Evolutionary conservation across 2,113 vertebrate species (phyloP), one percentile per base, ranked within the genome.

Genomic region (Micronycteris hirsuta): DNA sequence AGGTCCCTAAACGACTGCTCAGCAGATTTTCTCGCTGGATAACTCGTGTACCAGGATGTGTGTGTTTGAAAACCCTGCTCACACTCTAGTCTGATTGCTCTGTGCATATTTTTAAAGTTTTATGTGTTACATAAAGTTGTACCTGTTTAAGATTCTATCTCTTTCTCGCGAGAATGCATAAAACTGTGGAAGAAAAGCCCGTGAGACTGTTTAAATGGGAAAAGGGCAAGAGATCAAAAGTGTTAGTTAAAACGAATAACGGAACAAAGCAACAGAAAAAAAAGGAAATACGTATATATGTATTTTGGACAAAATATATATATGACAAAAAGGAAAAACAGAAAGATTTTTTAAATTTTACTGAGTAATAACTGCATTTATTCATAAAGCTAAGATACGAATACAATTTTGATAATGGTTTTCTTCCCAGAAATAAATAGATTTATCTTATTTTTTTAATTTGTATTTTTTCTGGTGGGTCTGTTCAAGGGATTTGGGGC

Each of bases 191-290:
- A 93, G 38, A 73, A 91, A 92, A 86, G 41, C 11, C 28, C 24
- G 65, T 0, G 31, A 56, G 54, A n/a, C 24, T n/a, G 4, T 96
- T 91, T 91, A 91, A 96, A 74, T 89, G 17, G 13, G 17, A 49
- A 88, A 86, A 90, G 16, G 20, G 8, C n/a, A 58, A 85, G 49
- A 76, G 63, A 95, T 82, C 54, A 95, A 88, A 96, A 36, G 45
- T 63, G 3, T 65, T 33, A 78, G 31, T 73, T 89, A 96, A 93
- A 86, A 71, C 47, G 3, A 24, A 65, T 84, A 93, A 58, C 15
- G 33, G 12, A 68, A 58, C 36, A 85, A 76, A 93, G 5, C n/a
- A 68, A 80, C 31, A 49, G n/a, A 45, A 43, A 86, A 45, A 84
- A 82, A 68, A 33, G 36, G 45, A 43, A 54, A 56, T 74, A 20